Evolutionary conservation across 2,113 vertebrate genomes (phyloP).

Genomic region (Muntiacus muntjak): DNA sequence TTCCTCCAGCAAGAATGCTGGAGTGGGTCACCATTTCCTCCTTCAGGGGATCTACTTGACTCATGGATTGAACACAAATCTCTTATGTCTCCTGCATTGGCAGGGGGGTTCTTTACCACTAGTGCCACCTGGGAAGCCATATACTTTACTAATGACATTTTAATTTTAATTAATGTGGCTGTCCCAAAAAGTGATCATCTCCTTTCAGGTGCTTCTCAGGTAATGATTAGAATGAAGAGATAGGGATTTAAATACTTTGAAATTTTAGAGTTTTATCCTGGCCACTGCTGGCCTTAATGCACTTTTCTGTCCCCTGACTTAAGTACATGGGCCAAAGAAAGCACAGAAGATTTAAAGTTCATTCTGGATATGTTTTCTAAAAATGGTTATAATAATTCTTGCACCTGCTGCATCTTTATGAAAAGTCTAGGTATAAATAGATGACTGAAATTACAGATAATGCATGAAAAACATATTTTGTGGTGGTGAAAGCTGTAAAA

Average conservation of each 20-base stretch:
- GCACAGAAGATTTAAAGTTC: neutral
- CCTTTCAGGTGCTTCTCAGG: neutral
- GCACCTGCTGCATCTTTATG: neutral
- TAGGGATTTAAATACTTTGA: neutral
- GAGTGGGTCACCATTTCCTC: neutral
- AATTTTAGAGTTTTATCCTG: neutral
- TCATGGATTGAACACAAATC: neutral
- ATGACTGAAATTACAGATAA: neutral
- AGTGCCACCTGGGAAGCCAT: neutral
- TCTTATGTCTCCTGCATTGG: neutral
- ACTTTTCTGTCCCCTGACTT: neutral
- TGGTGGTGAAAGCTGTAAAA: neutral
- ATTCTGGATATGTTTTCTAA: neutral
- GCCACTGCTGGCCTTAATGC: neutral
- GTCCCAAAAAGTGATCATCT: neutral
- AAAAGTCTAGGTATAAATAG: neutral
- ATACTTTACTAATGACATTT: neutral
- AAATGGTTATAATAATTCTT: neutral
- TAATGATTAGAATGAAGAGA: neutral
- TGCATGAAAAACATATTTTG: neutral
- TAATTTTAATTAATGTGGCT: neutral
- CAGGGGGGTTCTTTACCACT: neutral
- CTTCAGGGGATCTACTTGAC: neutral
- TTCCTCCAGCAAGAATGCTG: neutral
- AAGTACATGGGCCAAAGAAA: neutral